Evolutionary conservation across 2,797 vertebrate genomes (phyloP).

Genomic region (Tragopan temminckii): DNA sequence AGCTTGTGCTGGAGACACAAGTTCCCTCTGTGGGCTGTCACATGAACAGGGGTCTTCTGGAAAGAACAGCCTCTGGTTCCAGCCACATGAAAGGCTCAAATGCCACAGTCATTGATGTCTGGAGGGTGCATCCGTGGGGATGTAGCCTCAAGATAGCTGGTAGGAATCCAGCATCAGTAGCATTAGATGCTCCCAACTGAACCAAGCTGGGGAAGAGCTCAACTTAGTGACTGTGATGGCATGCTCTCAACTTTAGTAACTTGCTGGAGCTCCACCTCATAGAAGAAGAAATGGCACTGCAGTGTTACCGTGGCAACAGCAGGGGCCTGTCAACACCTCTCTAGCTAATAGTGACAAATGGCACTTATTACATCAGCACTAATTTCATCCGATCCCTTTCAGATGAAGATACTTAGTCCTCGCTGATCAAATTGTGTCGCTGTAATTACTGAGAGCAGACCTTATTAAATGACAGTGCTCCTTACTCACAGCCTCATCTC

Average conservation of each 20-base stretch:
- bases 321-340: conserved; percentile 90
- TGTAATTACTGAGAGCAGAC: conserved; percentile 95
- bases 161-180: neutral
- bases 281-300: conserved; percentile 1
- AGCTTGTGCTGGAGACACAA: neutral
- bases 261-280: conserved; percentile 42
- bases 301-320: conserved; percentile 85
- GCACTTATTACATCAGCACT: conserved; percentile 95
- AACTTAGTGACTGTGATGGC: neutral
- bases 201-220: neutral
- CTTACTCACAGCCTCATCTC: conserved; percentile 83
- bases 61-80: neutral
- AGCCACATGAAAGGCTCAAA: neutral
- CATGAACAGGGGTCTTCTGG: neutral
- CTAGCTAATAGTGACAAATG: conserved; percentile 93
- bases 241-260: conserved; percentile 6
- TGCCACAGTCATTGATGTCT: rapidly evolving
- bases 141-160: rapidly evolving
- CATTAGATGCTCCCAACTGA: neutral
- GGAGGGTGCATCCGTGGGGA: neutral
- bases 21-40: neutral
- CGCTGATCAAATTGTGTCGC: conserved; percentile 92
- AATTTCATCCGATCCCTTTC: conserved; percentile 91
- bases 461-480: conserved; percentile 89
- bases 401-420: conserved; percentile 95